Evolutionary conservation across 2,797 vertebrate genomes (phyloP).

Genomic region (Garrulus glandarius): DNA sequence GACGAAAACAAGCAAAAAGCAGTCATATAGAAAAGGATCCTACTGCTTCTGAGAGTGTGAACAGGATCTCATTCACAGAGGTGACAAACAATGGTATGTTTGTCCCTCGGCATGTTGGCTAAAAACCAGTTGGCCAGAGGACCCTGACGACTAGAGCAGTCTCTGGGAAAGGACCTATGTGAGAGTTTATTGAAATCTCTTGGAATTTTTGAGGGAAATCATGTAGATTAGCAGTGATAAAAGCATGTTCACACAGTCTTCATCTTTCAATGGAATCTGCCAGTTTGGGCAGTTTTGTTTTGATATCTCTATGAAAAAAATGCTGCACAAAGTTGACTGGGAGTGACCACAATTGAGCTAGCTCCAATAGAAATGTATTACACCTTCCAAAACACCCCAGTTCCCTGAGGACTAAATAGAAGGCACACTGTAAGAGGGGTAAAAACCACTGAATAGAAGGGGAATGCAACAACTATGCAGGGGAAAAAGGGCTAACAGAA

Average conservation of each 20-base stretch:
- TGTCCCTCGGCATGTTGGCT: rapidly evolving
- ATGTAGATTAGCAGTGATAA: not conserved
- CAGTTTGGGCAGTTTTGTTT: not conserved
- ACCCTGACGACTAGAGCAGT: not conserved
- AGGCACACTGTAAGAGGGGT: not conserved
- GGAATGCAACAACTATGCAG: not conserved
- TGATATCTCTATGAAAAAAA: not conserved
- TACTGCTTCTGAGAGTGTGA: not conserved
- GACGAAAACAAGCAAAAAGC: not conserved
- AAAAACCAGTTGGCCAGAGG: not conserved
- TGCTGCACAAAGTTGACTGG: not conserved
- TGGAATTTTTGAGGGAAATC: not conserved
- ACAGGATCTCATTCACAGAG: not conserved
- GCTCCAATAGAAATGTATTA: not conserved
- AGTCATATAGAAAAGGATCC: not conserved
- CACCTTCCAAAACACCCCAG: not conserved
- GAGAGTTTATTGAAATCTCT: not conserved
- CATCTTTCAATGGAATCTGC: not conserved
- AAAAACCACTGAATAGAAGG: not conserved
- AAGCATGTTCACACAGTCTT: not conserved
- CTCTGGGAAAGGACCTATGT: not conserved
- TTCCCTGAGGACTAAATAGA: constrained; percentile 9
- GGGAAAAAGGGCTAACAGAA: not conserved
- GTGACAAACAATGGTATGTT: not conserved
- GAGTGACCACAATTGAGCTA: not conserved